These are phyloP conservation scores for Falco punctatus DNA, from an alignment of 2,113 vertebrate species.

Conservation along the genomic window DNA sequence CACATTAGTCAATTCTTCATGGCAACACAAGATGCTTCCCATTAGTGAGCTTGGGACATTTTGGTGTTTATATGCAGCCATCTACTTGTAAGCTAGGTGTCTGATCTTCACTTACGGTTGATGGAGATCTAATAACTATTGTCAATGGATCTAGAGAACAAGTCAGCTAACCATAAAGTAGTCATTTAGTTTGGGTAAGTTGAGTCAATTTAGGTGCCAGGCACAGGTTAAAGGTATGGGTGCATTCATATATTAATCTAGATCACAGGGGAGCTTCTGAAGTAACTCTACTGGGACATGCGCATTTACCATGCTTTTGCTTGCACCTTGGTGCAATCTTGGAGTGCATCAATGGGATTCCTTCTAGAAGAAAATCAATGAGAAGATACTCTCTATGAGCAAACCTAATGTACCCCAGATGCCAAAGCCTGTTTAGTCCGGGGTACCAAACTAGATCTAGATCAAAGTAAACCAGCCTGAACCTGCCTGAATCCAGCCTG, in stretches of 20 bases:
- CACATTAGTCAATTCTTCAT: background rate
- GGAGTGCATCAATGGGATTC: background rate
- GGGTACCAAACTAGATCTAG: background rate
- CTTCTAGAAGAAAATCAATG: background rate
- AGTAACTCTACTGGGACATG: background rate
- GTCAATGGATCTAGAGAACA: background rate
- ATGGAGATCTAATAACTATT: background rate
- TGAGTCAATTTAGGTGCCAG: background rate
- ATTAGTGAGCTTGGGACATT: background rate
- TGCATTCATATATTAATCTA: background rate
- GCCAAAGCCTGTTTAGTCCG: background rate
- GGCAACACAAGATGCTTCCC: background rate
- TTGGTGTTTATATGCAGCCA: background rate
- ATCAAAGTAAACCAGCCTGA: background rate
- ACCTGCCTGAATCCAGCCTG: background rate
- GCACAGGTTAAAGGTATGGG: background rate
- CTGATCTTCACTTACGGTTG: background rate
- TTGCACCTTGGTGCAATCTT: background rate
- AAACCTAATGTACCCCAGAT: background rate
- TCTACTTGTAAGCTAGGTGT: background rate
- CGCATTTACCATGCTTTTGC: accelerated
- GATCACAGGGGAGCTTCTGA: background rate
- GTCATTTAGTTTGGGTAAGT: background rate
- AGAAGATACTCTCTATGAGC: background rate
- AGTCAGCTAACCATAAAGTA: background rate